Evolutionary conservation across 2,888 invertebrate genomes (phyloP).

Genomic region (Sisyra nigra): DNA sequence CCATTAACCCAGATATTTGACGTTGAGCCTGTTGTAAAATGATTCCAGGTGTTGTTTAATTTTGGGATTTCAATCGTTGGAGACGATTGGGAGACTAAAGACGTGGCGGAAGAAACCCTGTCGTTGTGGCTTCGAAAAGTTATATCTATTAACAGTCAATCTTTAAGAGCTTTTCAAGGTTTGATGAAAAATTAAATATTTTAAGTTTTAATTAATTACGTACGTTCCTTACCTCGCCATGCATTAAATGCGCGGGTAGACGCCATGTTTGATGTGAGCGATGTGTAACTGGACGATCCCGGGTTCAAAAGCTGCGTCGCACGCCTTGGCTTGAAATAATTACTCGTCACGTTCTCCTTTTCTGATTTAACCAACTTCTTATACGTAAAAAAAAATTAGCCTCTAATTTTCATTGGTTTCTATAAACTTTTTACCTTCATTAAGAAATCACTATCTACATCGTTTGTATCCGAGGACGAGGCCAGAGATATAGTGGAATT

Average conservation of each 20-base stretch:
- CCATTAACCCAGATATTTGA: too few relatives aligned
- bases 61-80: too few relatives aligned
- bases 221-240: slow-evolving; percentile 29
- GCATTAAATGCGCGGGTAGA: slow-evolving; percentile 32
- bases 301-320: slow-evolving; percentile 41
- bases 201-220: not conserved
- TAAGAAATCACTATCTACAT: slow-evolving; percentile 15
- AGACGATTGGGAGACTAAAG: too few relatives aligned
- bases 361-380: slow-evolving; percentile 36
- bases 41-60: too few relatives aligned
- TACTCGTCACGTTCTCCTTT: slow-evolving; percentile 46
- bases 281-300: slow-evolving; percentile 1
- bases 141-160: too few relatives aligned
- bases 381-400: slow-evolving; percentile 11
- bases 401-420: not conserved
- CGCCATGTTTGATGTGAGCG: slow-evolving; percentile 30
- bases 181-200: not conserved
- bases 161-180: too few relatives aligned
- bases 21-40: too few relatives aligned
- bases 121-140: too few relatives aligned
- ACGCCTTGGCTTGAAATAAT: slow-evolving; percentile 55
- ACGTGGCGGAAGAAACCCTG: too few relatives aligned
- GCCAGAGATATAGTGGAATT: not conserved
- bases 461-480: slow-evolving; percentile 11
- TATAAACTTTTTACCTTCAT: slow-evolving; percentile 13